A percentile compares a stretch with the other conserved stretches of the same genome.
Conservation (phyloP, 2,113 vertebrate genomes). For the Ariopsis seemanni region DNA sequence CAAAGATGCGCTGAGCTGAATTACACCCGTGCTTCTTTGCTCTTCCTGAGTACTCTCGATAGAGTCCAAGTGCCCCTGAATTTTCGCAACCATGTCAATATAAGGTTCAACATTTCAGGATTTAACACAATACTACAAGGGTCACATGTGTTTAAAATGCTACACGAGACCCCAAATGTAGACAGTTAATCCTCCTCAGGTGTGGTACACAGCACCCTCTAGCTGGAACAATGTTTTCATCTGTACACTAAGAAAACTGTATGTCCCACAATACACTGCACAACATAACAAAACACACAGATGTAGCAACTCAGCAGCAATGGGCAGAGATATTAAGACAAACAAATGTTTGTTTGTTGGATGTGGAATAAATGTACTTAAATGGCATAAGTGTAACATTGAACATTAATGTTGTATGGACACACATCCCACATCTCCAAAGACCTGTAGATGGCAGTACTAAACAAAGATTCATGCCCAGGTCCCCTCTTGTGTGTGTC, state of each 20-base stretch:
- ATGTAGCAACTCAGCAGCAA: not conserved
- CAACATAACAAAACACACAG: not conserved
- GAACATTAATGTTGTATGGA: not conserved
- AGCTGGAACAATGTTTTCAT: not conserved
- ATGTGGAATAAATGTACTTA: no score
- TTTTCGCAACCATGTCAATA: not conserved
- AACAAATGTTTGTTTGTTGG: not conserved
- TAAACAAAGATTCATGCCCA: conserved; percentile 37
- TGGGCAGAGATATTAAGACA: not conserved
- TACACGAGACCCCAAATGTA: not conserved
- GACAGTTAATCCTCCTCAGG: not conserved
- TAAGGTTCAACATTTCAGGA: not conserved
- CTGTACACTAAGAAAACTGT: not conserved
- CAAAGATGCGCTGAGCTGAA: not conserved
- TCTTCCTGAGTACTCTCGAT: not conserved
- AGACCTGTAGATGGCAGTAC: conserved; percentile 53
- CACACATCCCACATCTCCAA: not conserved
- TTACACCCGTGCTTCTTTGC: not conserved
- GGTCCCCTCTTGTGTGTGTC: conserved; percentile 5
- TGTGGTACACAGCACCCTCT: conserved; percentile 48
- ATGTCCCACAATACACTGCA: not conserved
- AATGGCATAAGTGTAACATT: not conserved
- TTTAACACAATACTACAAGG: not conserved
- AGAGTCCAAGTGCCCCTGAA: not conserved
- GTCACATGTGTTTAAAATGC: not conserved